phyloP scores from a whole-genome alignment of 2,113 vertebrate genomes.

The Prionailurus bengalensis region DNA sequence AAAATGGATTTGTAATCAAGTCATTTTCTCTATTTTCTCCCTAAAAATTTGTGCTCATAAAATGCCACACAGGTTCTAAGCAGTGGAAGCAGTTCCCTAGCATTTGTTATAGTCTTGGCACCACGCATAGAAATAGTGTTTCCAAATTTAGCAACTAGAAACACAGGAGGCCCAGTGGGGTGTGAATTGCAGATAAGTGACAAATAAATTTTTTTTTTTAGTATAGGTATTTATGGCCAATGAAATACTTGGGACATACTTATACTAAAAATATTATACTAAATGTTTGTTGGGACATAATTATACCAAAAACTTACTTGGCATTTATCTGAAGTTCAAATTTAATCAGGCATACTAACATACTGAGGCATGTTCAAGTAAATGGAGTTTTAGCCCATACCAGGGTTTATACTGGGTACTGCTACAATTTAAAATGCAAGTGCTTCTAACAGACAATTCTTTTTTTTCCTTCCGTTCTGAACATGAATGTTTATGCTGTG shows the following conservation, averaged over 20 bases:
- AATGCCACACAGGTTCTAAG: neutral
- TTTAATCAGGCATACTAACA: neutral
- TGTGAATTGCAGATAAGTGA: neutral
- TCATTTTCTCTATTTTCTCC: neutral
- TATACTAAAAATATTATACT: neutral
- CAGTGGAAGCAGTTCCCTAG: neutral
- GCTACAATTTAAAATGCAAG: neutral
- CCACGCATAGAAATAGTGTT: neutral
- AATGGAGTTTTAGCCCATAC: neutral
- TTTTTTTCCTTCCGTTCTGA: constrained; percentile 89
- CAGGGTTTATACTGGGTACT: neutral
- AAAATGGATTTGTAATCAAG: constrained; percentile 48
- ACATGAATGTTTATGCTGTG: constrained; percentile 85
- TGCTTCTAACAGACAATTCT: neutral
- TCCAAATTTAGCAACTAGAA: neutral
- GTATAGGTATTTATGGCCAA: neutral
- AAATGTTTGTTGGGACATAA: neutral
- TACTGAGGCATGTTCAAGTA: neutral
- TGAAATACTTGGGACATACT: neutral
- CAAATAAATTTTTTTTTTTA: neutral
- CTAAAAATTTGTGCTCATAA: neutral
- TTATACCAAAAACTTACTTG: neutral
- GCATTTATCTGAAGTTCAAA: constrained; percentile 47
- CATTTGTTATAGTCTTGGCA: neutral
- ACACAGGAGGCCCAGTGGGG: neutral